Evolutionary conservation across 2,888 invertebrate genomes (phyloP), one percentile per base, ranked within the genome.

Genomic region (Agonopterix arenella): DNA sequence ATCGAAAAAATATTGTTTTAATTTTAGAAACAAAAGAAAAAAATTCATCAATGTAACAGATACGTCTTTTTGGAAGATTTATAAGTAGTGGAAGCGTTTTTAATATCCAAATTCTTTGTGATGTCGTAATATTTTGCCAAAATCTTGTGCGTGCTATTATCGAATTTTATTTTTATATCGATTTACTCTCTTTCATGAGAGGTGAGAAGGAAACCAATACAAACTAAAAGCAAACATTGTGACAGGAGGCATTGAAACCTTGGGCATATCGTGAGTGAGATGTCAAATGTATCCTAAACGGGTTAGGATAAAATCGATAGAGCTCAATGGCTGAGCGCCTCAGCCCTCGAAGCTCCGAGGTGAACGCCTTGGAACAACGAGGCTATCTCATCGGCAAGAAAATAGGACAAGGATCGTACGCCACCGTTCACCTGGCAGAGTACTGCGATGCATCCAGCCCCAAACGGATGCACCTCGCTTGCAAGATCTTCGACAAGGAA

Each of bases 321-420:
- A 85, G 84, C 86, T 85, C 83, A 78, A 93, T 93, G 93, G 93
- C 93, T 90, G 91, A 92, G 89, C 91, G 91, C 86, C 90, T 93
- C 84, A 92, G 92, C 90, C 92, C 94, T 80, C 92, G 93, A 84
- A 93, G 92, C 89, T 96, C 96, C 68, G 96, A 96, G 90, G 93
- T 95, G 62, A 94, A 94, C 78, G 95, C 96, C 74, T 91, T 96
- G 84, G 94, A 95, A 79, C 93, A 95, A 83, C 91, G 95, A 73
- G 96, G 96, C 68, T 96, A 96, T 82, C 86, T 93, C 53, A 94
- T 96, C 74, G 94, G 95, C 60, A 93, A 94, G 78, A 96, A 96
- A 88, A 95, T 97, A 71, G 97, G 97, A 56, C 95, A 96, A 90
- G 97, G 97, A 54, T 96, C 96, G 16, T 97, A 97, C 79, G 97